Evolutionary conservation across 2,113 vertebrate species (phyloP).

Genomic region (Istiophorus platypterus): DNA sequence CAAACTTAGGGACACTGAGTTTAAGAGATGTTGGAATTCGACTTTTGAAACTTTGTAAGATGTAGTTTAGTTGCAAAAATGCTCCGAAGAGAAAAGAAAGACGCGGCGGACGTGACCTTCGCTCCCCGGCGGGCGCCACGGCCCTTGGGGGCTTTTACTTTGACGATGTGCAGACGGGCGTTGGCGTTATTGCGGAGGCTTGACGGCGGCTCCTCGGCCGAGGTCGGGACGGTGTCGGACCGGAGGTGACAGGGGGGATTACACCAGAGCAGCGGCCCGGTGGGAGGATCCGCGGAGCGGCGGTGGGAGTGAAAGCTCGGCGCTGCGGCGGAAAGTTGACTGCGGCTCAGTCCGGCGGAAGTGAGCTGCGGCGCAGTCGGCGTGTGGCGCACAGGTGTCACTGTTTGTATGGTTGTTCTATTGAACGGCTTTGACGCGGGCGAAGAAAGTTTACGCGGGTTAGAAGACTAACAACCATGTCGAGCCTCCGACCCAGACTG

Average conservation of each 20-base stretch:
- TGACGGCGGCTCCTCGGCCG: neutral
- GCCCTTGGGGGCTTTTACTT: constrained; percentile 19
- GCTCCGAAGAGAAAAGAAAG: too few species aligned
- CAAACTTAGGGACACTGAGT: too few species aligned
- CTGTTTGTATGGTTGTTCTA: neutral
- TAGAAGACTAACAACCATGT: constrained; percentile 49
- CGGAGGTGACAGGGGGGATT: constrained; percentile 25
- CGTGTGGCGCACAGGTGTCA: constrained; percentile 53
- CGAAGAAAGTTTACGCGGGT: neutral
- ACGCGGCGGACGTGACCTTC: too few species aligned
- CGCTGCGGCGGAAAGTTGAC: constrained; percentile 34
- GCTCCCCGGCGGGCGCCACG: too few species aligned
- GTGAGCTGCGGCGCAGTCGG: neutral
- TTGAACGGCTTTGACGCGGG: neutral
- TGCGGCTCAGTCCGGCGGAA: constrained; percentile 46
- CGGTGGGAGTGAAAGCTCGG: constrained; percentile 19
- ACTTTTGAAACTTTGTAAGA: too few species aligned
- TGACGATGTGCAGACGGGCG: constrained; percentile 1
- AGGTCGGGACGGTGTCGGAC: neutral
- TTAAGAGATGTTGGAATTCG: too few species aligned
- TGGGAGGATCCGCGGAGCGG: constrained; percentile 38
- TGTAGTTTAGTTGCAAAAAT: too few species aligned
- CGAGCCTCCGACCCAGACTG: constrained; percentile 85
- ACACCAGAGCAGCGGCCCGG: constrained; percentile 9
- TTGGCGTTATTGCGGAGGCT: neutral